Percentiles rank a stretch among this genome's conserved stretches.
phyloP scores from a whole-genome alignment of 2,888 invertebrate genomes.

The Thecocarcelia acutangulata region DNA sequence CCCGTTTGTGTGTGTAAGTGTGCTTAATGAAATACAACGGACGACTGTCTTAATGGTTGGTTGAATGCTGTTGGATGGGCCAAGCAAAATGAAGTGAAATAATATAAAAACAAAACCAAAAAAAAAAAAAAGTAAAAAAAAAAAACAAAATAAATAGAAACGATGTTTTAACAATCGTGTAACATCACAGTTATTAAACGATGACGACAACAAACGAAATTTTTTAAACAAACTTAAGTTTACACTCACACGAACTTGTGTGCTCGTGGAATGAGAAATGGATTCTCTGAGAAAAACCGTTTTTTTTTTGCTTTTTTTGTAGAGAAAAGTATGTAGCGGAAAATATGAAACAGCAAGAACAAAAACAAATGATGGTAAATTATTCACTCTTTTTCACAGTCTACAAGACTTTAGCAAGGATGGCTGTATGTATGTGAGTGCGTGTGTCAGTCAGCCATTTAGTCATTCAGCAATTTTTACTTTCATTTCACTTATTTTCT shows the following conservation, averaged over 20 bases:
- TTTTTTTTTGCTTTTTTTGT: not conserved
- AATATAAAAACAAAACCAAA: too few relatives aligned
- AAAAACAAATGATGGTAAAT: slow-evolving; percentile 50
- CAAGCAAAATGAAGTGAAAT: slow-evolving; percentile 40
- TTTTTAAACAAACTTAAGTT: slow-evolving; percentile 15
- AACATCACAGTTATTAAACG: slow-evolving; percentile 54
- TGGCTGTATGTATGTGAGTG: not conserved
- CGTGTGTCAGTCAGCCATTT: slow-evolving; percentile 13
- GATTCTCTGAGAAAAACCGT: slow-evolving; percentile 34
- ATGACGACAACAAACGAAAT: slow-evolving; percentile 63
- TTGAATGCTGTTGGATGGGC: slow-evolving; percentile 23
- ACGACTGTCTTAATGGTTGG: slow-evolving; percentile 52
- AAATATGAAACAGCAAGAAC: slow-evolving; percentile 43
- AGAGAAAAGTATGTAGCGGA: not conserved
- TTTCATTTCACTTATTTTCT: slow-evolving; percentile 49
- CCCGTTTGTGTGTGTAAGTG: not conserved
- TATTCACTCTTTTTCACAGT: slow-evolving; percentile 29
- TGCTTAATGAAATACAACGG: slow-evolving; percentile 43
- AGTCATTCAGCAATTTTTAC: slow-evolving; percentile 34
- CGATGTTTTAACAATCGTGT: slow-evolving; percentile 54
- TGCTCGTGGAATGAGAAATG: not conserved
- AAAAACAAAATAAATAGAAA: slow-evolving; percentile 52
- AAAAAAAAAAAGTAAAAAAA: too few relatives aligned
- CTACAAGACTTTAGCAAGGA: not conserved
- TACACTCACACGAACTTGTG: not conserved